A percentile compares a stretch with the other conserved stretches of the same genome.
These are phyloP conservation scores for Drosophila oshimai DNA, from an alignment of 1,140 invertebrate species.

Conservation along the genomic window DNA sequence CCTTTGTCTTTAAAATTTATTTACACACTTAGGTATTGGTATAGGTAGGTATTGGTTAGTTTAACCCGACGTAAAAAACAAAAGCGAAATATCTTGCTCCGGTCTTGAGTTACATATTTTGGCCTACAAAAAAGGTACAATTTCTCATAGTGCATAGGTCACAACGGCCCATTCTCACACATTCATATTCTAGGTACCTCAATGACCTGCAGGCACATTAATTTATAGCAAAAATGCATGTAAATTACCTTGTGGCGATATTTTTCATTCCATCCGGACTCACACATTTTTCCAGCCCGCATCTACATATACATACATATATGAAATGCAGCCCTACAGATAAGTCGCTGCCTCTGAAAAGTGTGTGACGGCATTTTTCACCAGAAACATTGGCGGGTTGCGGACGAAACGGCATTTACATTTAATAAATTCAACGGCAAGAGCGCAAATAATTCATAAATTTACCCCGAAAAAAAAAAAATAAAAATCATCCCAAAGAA, in stretches of 20 bases:
- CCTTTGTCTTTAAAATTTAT: no score
- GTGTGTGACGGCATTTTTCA: slow-evolving; percentile 28
- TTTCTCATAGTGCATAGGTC: no score
- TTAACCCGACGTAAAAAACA: no score
- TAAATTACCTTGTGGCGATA: slow-evolving; percentile 43
- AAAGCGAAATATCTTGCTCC: no score
- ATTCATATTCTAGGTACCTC: not conserved
- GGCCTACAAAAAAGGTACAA: no score
- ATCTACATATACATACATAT: no score
- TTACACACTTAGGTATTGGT: no score
- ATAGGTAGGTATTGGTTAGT: no score
- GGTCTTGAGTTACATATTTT: no score
- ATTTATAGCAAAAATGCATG: slow-evolving; percentile 51
- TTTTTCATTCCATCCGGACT: not conserved
- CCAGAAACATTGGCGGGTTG: not conserved
- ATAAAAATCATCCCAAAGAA: not conserved
- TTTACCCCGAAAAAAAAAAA: slow-evolving; percentile 37
- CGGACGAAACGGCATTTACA: slow-evolving; percentile 36
- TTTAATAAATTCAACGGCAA: slow-evolving; percentile 65
- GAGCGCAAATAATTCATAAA: slow-evolving; percentile 69
- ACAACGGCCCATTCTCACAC: no score
- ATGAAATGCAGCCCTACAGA: slow-evolving; percentile 41
- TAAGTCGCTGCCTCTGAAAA: slow-evolving; percentile 42
- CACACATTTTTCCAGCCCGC: not conserved
- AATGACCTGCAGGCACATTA: slow-evolving; percentile 28